Percentiles rank a stretch among this genome's conserved stretches.
Evolutionary conservation across 2,888 invertebrate species (phyloP).

Genomic region (Scaptomyza flava): DNA sequence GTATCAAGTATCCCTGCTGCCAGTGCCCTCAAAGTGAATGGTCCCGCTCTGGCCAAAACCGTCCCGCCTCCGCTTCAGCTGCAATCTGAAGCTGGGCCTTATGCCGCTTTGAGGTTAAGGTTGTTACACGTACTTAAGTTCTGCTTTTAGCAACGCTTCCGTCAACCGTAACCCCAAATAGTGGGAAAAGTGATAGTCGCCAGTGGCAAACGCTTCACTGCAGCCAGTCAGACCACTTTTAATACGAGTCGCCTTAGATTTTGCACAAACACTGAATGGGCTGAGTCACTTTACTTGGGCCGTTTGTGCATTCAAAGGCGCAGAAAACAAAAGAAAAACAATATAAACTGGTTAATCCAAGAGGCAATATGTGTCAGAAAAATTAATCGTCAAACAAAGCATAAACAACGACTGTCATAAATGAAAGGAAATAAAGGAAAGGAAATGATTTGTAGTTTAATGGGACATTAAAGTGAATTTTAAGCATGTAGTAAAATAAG

Average conservation of each 20-base stretch:
- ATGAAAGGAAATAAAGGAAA: neutral
- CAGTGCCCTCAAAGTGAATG: conserved; percentile 52
- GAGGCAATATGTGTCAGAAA: conserved; percentile 17
- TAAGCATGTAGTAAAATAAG: neutral
- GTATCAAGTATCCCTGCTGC: conserved; percentile 60
- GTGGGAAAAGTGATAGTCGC: conserved; percentile 60
- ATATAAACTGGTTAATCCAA: conserved; percentile 55
- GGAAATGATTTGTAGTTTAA: conserved; percentile 3
- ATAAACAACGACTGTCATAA: conserved; percentile 7
- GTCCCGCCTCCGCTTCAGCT: conserved; percentile 8
- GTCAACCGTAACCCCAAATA: conserved; percentile 58
- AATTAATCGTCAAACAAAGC: conserved; percentile 24
- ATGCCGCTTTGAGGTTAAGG: conserved; percentile 72
- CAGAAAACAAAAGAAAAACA: conserved; percentile 29
- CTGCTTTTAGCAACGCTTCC: conserved; percentile 64
- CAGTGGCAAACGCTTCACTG: conserved; percentile 25
- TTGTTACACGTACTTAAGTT: conserved; percentile 75
- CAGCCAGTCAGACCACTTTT: conserved; percentile 69
- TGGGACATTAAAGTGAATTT: neutral
- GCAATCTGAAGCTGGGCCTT: conserved; percentile 24
- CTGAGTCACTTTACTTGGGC: conserved; percentile 17
- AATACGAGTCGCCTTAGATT: conserved; percentile 34
- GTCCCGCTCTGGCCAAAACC: conserved; percentile 5
- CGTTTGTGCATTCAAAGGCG: conserved; percentile 1
- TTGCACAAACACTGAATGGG: conserved; percentile 41